Conservation (phyloP, 2,113 vertebrate genomes). For the Hippocampus comes region DNA sequence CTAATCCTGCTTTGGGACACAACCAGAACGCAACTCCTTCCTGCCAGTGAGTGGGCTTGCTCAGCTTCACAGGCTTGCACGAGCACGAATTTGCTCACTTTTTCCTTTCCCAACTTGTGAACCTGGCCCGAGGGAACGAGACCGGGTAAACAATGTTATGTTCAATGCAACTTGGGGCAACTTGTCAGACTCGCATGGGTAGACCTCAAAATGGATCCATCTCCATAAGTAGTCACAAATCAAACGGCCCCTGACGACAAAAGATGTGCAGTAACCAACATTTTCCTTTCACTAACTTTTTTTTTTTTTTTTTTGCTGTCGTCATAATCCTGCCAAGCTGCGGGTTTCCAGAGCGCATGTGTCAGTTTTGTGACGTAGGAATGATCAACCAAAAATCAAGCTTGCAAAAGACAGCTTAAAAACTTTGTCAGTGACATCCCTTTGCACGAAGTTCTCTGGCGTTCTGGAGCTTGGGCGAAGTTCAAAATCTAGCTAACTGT, state of each 20-base stretch:
- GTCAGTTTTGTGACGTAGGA: not conserved
- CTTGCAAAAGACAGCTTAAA: not conserved
- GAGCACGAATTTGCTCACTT: not conserved
- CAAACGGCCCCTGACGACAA: too few species aligned
- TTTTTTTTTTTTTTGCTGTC: too few species aligned
- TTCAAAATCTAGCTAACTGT: slow-evolving; percentile 22
- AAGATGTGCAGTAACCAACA: too few species aligned
- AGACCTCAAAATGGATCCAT: too few species aligned
- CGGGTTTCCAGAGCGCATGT: not conserved
- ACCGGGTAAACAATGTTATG: not conserved
- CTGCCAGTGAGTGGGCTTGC: slow-evolving; percentile 25
- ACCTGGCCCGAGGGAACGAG: slow-evolving; percentile 19
- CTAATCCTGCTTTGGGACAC: slow-evolving; percentile 48
- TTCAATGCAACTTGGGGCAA: not conserved
- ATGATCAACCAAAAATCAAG: not conserved
- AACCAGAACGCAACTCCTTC: slow-evolving; percentile 55
- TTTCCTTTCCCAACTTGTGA: not conserved
- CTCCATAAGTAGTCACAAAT: too few species aligned
- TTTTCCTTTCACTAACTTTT: too few species aligned
- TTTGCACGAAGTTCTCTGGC: not conserved
- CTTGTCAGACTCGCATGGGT: too few species aligned
- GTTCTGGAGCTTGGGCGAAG: not conserved
- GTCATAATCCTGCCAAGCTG: too few species aligned
- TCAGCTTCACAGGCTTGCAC: slow-evolving; percentile 21
- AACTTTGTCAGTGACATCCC: not conserved